These are phyloP conservation scores for Sebastolobus altivelis DNA, from an alignment of 2,797 vertebrate species.

Conservation along the genomic window DNA sequence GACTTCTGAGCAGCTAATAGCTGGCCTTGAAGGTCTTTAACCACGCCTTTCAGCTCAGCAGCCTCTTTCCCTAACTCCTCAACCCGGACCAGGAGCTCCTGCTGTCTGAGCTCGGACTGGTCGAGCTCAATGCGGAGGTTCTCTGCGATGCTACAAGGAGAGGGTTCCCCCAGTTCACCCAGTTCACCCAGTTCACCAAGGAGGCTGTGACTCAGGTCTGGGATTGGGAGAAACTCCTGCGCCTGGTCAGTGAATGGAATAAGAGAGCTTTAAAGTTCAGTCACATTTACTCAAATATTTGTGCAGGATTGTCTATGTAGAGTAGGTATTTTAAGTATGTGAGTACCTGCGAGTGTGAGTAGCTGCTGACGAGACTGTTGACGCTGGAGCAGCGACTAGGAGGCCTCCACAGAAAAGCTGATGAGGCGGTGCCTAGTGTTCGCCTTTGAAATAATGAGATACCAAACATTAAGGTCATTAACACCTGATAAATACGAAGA, in stretches of 20 bases:
- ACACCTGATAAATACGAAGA: neutral
- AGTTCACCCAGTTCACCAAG: conserved; percentile 79
- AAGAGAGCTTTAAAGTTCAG: neutral
- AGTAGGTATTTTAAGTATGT: neutral
- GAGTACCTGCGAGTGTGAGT: conserved; percentile 91
- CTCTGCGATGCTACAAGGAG: conserved; percentile 85
- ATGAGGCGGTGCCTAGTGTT: conserved; percentile 85
- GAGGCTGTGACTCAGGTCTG: conserved; percentile 86
- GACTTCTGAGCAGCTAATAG: conserved; percentile 75
- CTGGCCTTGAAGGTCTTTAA: conserved; percentile 86
- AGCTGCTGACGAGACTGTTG: conserved; percentile 92
- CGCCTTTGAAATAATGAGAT: conserved; percentile 81
- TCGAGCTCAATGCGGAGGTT: conserved; percentile 93
- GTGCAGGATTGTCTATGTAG: neutral
- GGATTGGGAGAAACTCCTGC: conserved; percentile 86
- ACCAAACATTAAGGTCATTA: neutral
- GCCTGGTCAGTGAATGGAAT: conserved; percentile 74
- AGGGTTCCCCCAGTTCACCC: conserved; percentile 85
- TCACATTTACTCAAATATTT: conserved; percentile 7
- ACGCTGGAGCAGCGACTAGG: conserved; percentile 96
- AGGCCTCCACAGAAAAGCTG: conserved; percentile 89
- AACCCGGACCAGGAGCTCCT: conserved; percentile 84
- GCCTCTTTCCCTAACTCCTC: conserved; percentile 73
- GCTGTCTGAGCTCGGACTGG: conserved; percentile 90
- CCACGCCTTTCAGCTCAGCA: conserved; percentile 76